These are phyloP conservation scores for Dendrolimus pini DNA, from an alignment of 2,888 invertebrate genomes.

Conservation along the genomic window DNA sequence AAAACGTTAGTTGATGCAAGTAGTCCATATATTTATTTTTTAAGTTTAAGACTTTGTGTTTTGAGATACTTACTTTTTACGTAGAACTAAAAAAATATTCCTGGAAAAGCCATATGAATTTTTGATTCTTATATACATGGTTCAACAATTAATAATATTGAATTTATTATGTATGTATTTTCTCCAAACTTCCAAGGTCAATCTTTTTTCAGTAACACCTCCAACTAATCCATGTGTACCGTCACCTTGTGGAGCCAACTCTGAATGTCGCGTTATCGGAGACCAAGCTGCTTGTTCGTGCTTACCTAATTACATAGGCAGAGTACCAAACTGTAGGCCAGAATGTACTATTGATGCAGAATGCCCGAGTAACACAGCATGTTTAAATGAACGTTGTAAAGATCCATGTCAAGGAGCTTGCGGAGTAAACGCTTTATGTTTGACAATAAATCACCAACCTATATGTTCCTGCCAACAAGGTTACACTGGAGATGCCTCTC, in stretches of 20 bases:
- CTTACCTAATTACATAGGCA: conserved; percentile 85
- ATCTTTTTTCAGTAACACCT: conserved; percentile 27
- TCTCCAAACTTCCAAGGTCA: neutral
- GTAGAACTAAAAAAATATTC: too few relatives aligned
- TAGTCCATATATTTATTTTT: too few relatives aligned
- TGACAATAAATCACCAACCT: conserved; percentile 89
- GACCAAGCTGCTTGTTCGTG: conserved; percentile 92
- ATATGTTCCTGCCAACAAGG: conserved; percentile 89
- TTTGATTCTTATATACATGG: too few relatives aligned
- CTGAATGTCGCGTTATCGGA: conserved; percentile 87
- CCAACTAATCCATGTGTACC: conserved; percentile 84
- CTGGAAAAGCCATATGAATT: too few relatives aligned
- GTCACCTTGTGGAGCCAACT: conserved; percentile 90
- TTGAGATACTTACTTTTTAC: too few relatives aligned
- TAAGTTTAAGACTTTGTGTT: too few relatives aligned
- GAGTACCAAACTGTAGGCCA: conserved; percentile 91
- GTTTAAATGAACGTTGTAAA: conserved; percentile 86
- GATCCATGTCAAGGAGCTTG: conserved; percentile 90
- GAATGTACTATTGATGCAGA: conserved; percentile 89
- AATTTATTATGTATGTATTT: too few relatives aligned
- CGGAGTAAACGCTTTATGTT: conserved; percentile 87
- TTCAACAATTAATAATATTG: too few relatives aligned
- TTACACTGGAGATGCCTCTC: conserved; percentile 87
- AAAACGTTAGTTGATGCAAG: too few relatives aligned
- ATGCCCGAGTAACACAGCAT: conserved; percentile 88